Percentiles rank a stretch among this genome's conserved stretches.
These are phyloP conservation scores for Anhinga rufa DNA, from an alignment of 2,113 vertebrate genomes.

Conservation along the genomic window DNA sequence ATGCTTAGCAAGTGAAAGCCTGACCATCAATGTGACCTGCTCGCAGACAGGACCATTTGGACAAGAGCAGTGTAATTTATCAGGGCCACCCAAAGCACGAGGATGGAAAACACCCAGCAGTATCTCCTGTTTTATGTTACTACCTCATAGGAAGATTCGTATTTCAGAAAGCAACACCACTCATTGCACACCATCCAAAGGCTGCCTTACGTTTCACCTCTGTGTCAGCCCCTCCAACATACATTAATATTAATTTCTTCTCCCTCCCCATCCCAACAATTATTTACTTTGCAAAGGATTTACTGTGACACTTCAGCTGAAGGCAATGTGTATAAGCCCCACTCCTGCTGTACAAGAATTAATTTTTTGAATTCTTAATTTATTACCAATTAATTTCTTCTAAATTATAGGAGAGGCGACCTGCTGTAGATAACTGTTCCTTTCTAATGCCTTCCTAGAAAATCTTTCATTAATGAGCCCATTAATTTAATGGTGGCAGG, in stretches of 20 bases:
- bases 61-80: background rate
- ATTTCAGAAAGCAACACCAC: background rate
- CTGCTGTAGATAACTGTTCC: conserved; percentile 41
- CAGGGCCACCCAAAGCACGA: background rate
- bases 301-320: conserved; percentile 33
- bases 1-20: background rate
- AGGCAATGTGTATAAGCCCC: background rate
- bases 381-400: conserved; percentile 65
- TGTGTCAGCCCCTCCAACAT: background rate
- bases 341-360: conserved; percentile 28
- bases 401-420: conserved; percentile 49
- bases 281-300: conserved; percentile 52
- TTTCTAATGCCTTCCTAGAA: conserved; percentile 56
- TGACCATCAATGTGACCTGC: background rate
- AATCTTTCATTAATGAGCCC: conserved; percentile 48
- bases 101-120: background rate
- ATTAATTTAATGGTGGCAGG: conserved; percentile 53
- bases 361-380: conserved; percentile 63
- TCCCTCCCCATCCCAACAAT: conserved; percentile 3
- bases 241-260: conserved; percentile 26
- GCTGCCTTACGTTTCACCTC: conserved; percentile 46
- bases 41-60: background rate
- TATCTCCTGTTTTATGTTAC: background rate
- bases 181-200: background rate
- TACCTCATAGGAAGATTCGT: background rate